Percentiles rank a stretch among this genome's conserved stretches.
Conservation (phyloP, 2,797 vertebrate genomes). For the Darevskia mixta region DNA sequence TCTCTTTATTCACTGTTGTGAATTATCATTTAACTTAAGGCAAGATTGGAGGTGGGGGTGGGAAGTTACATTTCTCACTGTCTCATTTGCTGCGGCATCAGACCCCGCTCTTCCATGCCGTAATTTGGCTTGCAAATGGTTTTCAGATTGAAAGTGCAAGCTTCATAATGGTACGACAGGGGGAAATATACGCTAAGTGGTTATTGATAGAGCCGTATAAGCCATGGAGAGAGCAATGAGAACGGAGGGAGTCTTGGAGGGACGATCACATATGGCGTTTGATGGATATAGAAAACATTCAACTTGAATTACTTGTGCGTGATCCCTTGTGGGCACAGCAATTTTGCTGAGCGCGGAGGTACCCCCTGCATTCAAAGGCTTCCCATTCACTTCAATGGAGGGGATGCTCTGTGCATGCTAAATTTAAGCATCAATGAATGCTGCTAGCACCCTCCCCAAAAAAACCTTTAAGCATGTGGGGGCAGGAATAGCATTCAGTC, state of each 20-base stretch:
- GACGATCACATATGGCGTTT: too few relatives aligned
- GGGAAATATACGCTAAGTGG: constrained; percentile 16
- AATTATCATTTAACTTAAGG: constrained; percentile 71
- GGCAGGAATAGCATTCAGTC: too few relatives aligned
- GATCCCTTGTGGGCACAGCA: neutral
- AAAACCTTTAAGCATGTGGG: too few relatives aligned
- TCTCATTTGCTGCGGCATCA: constrained; percentile 48
- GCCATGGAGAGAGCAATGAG: neutral
- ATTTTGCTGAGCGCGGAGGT: neutral
- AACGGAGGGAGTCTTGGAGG: neutral
- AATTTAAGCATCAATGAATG: neutral
- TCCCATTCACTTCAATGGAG: neutral
- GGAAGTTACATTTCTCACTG: constrained; percentile 52
- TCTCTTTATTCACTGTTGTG: constrained; percentile 69
- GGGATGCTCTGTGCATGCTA: neutral
- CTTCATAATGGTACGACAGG: constrained; percentile 25
- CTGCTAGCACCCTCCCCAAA: too few relatives aligned
- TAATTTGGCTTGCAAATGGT: constrained; percentile 59
- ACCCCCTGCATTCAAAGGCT: neutral
- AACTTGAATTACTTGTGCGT: neutral
- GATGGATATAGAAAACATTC: neutral
- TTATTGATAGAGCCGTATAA: constrained; percentile 17
- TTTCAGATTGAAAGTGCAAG: neutral
- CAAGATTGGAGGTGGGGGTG: constrained; percentile 49
- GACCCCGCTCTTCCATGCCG: constrained; percentile 36